Evolutionary conservation across 2,888 invertebrate genomes (phyloP).

Genomic region (Epirrita christyi): DNA sequence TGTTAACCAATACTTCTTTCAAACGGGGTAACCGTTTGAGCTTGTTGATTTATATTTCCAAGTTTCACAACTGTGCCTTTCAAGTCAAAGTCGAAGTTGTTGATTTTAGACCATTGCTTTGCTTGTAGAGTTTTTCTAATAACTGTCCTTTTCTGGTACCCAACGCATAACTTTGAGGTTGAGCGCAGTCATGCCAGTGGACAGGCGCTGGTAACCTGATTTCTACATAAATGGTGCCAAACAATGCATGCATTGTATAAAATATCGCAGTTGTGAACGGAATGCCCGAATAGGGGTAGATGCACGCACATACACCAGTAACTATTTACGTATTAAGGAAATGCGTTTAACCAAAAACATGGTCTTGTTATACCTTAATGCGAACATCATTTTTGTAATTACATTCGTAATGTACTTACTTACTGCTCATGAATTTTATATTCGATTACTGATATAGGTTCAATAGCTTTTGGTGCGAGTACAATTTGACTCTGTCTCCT

Average conservation of each 20-base stretch:
- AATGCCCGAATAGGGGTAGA: constrained; percentile 13
- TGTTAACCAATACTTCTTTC: too few species aligned
- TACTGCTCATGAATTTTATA: background rate
- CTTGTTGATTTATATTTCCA: too few species aligned
- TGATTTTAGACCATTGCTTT: too few species aligned
- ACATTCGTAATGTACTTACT: background rate
- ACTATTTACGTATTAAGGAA: constrained; percentile 25
- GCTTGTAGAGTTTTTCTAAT: background rate
- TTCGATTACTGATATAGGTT: background rate
- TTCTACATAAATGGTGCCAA: background rate
- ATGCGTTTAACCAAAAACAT: constrained; percentile 14
- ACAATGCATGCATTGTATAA: constrained; percentile 12
- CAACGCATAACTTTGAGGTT: too few species aligned
- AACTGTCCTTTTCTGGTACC: background rate
- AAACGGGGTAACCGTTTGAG: too few species aligned
- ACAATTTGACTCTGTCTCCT: too few species aligned
- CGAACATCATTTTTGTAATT: constrained; percentile 6
- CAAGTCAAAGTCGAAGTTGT: too few species aligned
- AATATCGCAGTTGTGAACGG: constrained; percentile 4
- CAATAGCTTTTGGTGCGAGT: too few species aligned
- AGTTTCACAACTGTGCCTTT: background rate
- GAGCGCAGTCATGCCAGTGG: too few species aligned
- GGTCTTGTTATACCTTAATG: constrained; percentile 3
- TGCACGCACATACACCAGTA: constrained; percentile 1
- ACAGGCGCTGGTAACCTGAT: background rate